Evolutionary conservation across 2,113 vertebrate genomes (phyloP), one percentile per base, ranked within the genome.

Genomic region (Paedocypris sp.): DNA sequence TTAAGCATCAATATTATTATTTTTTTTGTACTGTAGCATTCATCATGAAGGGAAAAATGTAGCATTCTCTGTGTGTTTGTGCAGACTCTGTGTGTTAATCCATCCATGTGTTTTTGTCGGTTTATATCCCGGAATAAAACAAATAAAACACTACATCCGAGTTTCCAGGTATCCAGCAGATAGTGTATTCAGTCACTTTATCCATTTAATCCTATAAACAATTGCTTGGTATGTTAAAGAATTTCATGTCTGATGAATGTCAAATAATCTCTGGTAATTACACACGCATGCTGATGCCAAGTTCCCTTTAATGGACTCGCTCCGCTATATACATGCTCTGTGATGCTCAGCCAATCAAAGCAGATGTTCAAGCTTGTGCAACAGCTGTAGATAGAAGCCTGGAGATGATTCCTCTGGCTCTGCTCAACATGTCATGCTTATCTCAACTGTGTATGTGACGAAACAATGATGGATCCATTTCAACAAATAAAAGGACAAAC

Each of bases 231-330:
- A 23, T 23, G 35, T 19, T 6, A 46, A 36, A 13, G 23, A 49
- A 49, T 16, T 22, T 6, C 36, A 39, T 16, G 8, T 53, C 3
- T 19, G 39, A 66, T 41, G 12, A 43, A 7, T 43, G 4, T 28
- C 36, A 19, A 48, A 64, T 43, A 53, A 48, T 35, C 61, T 39
- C 9, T 8, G 15, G 41, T 38, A 11, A 56, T 22, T 42, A 19
- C 28, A 25, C 54, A 64, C 62, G 68, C 63, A 66, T 70, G 68
- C 53, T 46, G 22, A 26, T 62, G 45, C 51, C 68, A 33, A 19
- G 31, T 15, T 57, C 68, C 68, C 68, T 66, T 70, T 70, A 70
- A 69, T 43, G 20, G 18, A 42, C 49, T 51, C 35, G 53, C 31
- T 64, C 49, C 31, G 41, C 32, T 50, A 18, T 0, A 16, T 50